Evolutionary conservation across 35 echinoderm and acorn worm species (phyloP).

Genomic region (Chiridota heheva): DNA sequence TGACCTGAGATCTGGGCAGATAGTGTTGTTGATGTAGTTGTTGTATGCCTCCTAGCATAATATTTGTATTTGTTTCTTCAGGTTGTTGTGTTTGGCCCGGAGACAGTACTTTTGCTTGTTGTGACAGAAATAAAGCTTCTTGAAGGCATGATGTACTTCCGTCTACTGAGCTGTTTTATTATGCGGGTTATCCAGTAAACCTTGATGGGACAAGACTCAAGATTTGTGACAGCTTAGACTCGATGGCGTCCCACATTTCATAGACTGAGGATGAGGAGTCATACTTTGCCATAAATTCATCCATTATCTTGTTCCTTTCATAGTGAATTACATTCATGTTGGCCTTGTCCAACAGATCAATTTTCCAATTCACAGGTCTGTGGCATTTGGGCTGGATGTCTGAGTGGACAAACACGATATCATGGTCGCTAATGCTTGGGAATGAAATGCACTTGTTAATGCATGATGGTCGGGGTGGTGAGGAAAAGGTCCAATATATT

Average conservation of each 20-base stretch:
- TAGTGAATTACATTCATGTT: background rate
- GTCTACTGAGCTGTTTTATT: slow-evolving; percentile 23
- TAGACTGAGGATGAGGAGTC: background rate
- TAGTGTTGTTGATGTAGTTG: slow-evolving; percentile 21
- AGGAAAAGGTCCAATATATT: slow-evolving; percentile 51
- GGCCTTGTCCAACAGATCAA: slow-evolving; percentile 18
- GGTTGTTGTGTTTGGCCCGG: background rate
- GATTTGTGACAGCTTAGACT: background rate
- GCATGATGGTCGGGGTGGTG: slow-evolving; percentile 48
- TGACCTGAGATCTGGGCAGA: slow-evolving; percentile 37
- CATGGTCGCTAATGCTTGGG: slow-evolving; percentile 43
- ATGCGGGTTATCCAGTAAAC: slow-evolving; percentile 32
- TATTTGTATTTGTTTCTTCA: slow-evolving; percentile 1
- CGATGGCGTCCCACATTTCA: background rate
- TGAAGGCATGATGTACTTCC: slow-evolving; percentile 51
- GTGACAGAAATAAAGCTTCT: background rate
- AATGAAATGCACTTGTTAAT: slow-evolving; percentile 51
- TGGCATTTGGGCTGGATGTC: slow-evolving; percentile 31
- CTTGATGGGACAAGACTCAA: background rate
- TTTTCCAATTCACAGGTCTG: slow-evolving; percentile 33
- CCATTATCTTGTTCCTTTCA: background rate
- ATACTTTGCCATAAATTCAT: background rate
- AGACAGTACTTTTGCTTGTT: background rate
- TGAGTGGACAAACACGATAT: slow-evolving; percentile 20
- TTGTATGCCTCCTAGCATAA: slow-evolving; percentile 20